Evolutionary conservation across 2,113 vertebrate genomes (phyloP).

Genomic region (cattle (Bos taurus)): ARS-UCD2.0 NC_037332.1:109163001-109163500

Average conservation of each 20-base stretch:
- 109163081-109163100: not conserved
- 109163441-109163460: conserved; percentile 44
- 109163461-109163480: not conserved
- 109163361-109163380: not conserved
- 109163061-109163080: not conserved
- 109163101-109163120: not conserved
- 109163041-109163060: not conserved
- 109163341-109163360: not conserved
- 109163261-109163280: not conserved
- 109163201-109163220: not conserved
- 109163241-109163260: not conserved
- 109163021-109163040: not conserved
- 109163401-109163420: conserved; percentile 83
- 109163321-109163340: not conserved
- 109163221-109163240: not conserved
- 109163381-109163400: conserved; percentile 79
- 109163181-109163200: not conserved
- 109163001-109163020: not conserved
- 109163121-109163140: not conserved
- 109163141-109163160: not conserved
- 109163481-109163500: not conserved
- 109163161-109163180: not conserved
- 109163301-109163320: not conserved
- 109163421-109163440: conserved; percentile 73
- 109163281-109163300: not conserved